Evolutionary conservation across 1,140 invertebrate species (phyloP).

Genomic region (Ostrea denselamellosa): DNA sequence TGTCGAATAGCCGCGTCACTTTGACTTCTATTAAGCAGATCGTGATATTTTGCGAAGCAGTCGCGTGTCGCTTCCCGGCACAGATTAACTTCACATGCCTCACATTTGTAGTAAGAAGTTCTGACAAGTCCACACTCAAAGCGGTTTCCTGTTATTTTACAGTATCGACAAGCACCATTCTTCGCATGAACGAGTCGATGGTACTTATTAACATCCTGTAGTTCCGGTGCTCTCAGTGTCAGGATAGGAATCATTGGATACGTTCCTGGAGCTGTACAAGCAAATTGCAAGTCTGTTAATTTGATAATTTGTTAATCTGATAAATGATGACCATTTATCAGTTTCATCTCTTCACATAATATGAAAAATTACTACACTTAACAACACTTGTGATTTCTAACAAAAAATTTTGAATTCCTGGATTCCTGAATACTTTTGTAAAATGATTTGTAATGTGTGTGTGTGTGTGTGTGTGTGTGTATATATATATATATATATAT

Average conservation of each 20-base stretch:
- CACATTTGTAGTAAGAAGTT: constrained; percentile 56
- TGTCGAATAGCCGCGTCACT: background rate
- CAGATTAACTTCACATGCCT: constrained; percentile 45
- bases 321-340: background rate
- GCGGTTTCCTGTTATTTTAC: constrained; percentile 9
- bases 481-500: no score
- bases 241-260: background rate
- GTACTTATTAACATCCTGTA: background rate
- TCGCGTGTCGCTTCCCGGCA: constrained; percentile 49
- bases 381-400: no score
- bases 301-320: background rate
- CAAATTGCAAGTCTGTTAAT: constrained; percentile 28
- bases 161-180: constrained; percentile 20
- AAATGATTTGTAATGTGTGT: no score
- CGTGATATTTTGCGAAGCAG: constrained; percentile 48
- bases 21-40: constrained; percentile 1
- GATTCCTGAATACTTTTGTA: no score
- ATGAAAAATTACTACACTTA: no score
- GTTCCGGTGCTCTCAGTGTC: background rate
- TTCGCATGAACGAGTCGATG: constrained; percentile 12
- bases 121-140: constrained; percentile 46
- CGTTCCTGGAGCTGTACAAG: constrained; percentile 1
- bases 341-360: background rate
- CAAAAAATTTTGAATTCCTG: no score
- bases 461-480: no score